Conservation (phyloP, 30 jellyfish, hydroid and myxozoan species). For the Chrysaora quinquecirrha region DNA sequence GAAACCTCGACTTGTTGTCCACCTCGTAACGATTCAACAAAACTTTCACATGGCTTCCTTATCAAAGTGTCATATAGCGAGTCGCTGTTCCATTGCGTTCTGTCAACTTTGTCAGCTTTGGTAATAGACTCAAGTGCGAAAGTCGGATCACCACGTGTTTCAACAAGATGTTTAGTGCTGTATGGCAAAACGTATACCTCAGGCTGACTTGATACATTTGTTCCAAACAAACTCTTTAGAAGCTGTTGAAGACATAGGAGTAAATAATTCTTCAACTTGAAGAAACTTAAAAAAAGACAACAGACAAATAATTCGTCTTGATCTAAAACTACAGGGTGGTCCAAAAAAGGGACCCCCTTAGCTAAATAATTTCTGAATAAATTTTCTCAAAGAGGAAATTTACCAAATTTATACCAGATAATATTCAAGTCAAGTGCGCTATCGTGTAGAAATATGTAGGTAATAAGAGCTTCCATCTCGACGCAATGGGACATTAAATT, state of each 20-base stretch:
- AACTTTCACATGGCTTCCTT: slow-evolving; percentile 40
- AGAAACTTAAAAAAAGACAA: not conserved
- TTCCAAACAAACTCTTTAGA: slow-evolving; percentile 90
- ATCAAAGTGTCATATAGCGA: slow-evolving; percentile 36
- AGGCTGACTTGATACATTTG: slow-evolving; percentile 96
- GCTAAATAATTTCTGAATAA: too few species aligned
- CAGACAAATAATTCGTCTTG: too few species aligned
- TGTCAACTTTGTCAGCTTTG: slow-evolving; percentile 36
- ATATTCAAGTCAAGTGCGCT: too few species aligned
- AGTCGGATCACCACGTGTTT: slow-evolving; percentile 88
- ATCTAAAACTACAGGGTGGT: too few species aligned
- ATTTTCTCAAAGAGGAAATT: too few species aligned
- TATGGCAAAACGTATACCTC: slow-evolving; percentile 79
- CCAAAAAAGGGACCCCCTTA: too few species aligned
- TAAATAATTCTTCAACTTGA: not conserved
- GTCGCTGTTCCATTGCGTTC: slow-evolving; percentile 13
- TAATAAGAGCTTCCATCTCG: too few species aligned
- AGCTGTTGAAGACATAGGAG: slow-evolving; percentile 43
- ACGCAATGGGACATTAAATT: too few species aligned
- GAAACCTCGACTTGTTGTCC: slow-evolving; percentile 32
- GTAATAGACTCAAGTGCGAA: slow-evolving; percentile 30
- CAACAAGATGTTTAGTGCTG: slow-evolving; percentile 87
- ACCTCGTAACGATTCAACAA: slow-evolving; percentile 37
- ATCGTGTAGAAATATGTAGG: too few species aligned
- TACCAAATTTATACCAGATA: too few species aligned